These are phyloP conservation scores for Oriolus oriolus DNA, from an alignment of 2,113 vertebrate species.

Conservation along the genomic window DNA sequence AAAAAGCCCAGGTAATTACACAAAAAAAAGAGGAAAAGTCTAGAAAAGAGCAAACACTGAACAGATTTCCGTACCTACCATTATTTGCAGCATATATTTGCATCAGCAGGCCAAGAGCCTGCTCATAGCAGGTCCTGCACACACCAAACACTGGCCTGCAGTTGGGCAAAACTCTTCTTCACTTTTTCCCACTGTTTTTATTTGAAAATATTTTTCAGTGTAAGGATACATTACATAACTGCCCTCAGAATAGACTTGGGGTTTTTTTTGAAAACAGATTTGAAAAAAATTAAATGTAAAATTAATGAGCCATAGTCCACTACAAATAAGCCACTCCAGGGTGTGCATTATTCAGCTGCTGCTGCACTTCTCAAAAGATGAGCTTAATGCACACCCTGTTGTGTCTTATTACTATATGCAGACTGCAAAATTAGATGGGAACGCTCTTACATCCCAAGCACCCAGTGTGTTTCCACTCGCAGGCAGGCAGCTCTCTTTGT, in stretches of 20 bases:
- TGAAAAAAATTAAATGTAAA: constrained; percentile 50
- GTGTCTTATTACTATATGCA: constrained; percentile 56
- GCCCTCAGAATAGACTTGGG: background rate
- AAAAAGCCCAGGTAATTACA: background rate
- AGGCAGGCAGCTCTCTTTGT: constrained; percentile 21
- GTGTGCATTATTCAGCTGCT: constrained; percentile 41
- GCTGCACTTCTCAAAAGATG: constrained; percentile 36
- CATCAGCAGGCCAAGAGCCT: background rate
- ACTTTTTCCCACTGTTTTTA: background rate
- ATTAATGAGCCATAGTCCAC: constrained; percentile 57
- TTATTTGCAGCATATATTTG: background rate
- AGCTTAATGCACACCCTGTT: constrained; percentile 58
- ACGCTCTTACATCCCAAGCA: background rate
- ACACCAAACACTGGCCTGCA: background rate
- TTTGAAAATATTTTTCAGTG: background rate
- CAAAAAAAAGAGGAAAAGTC: background rate
- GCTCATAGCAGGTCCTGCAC: accelerated
- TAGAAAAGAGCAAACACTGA: background rate
- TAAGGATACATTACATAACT: constrained; percentile 15
- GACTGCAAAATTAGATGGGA: constrained; percentile 30
- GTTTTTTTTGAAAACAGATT: background rate
- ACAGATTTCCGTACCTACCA: background rate
- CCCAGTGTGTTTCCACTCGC: constrained; percentile 22
- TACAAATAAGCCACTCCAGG: constrained; percentile 53
- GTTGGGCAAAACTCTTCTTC: background rate